These are phyloP conservation scores for Musca domestica DNA, from an alignment of 1,140 invertebrate genomes.

Conservation along the genomic window DNA sequence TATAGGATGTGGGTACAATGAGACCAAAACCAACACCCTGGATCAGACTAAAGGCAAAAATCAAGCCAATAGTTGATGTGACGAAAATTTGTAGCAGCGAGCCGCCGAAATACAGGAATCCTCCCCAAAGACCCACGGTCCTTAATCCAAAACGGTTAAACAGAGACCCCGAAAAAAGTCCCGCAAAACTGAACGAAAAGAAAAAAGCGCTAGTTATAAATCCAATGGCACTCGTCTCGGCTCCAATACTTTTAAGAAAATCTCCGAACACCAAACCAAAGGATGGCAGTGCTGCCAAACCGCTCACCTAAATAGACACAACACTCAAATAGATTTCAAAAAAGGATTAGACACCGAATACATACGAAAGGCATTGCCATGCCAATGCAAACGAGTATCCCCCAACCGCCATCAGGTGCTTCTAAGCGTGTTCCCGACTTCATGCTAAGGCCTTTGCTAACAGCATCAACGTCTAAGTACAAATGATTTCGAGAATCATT, in stretches of 20 bases:
- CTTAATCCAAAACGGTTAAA: conserved; percentile 57
- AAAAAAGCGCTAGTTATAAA: conserved; percentile 62
- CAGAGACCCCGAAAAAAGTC: conserved; percentile 59
- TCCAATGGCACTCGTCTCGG: conserved; percentile 61
- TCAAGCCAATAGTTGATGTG: conserved; percentile 55
- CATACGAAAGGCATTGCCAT: conserved; percentile 63
- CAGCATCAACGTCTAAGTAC: neutral
- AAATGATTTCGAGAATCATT: neutral
- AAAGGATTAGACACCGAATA: conserved; percentile 30
- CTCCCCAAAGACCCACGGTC: conserved; percentile 60
- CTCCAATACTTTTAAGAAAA: conserved; percentile 61
- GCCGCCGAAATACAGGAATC: conserved; percentile 57
- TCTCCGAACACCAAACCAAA: conserved; percentile 67
- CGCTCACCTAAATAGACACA: conserved; percentile 55
- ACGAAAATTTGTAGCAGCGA: conserved; percentile 59
- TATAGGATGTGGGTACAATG: conserved; percentile 60
- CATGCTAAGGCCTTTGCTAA: conserved; percentile 17
- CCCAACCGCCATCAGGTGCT: conserved; percentile 66
- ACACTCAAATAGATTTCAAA: neutral
- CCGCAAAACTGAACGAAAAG: conserved; percentile 61
- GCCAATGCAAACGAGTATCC: conserved; percentile 62
- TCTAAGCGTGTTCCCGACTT: conserved; percentile 28
- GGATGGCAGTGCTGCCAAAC: conserved; percentile 59
- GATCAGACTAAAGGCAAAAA: conserved; percentile 59
- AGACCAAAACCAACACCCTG: conserved; percentile 62